These are phyloP conservation scores for Hirtodrosophila duncani DNA, from an alignment of 2,888 invertebrate genomes.

Conservation along the genomic window DNA sequence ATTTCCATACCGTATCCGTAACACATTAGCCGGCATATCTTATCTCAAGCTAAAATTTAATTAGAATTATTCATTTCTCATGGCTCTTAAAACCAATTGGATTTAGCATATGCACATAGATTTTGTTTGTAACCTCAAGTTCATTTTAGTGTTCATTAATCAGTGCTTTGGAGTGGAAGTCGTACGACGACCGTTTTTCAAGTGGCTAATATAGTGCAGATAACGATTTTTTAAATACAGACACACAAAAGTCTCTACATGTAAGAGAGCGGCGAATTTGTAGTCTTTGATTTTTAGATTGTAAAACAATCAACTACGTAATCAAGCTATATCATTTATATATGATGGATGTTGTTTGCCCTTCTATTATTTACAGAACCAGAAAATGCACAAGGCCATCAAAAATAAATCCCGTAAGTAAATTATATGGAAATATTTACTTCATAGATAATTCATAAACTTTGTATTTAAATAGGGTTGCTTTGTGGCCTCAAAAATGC, in stretches of 20 bases:
- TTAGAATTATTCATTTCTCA: slow-evolving; percentile 49
- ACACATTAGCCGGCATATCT: no score
- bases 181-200: background rate
- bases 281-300: no score
- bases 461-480: no score
- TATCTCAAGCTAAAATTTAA: slow-evolving; percentile 50
- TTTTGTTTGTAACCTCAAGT: slow-evolving; percentile 25
- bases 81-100: slow-evolving; percentile 32
- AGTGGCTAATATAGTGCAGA: background rate
- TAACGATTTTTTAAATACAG: no score
- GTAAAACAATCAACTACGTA: no score
- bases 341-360: slow-evolving; percentile 8
- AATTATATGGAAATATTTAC: slow-evolving; percentile 1
- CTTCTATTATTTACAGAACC: slow-evolving; percentile 24
- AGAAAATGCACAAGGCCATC: slow-evolving; percentile 60
- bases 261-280: no score
- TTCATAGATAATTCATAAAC: no score
- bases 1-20: no score
- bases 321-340: slow-evolving; percentile 29
- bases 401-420: slow-evolving; percentile 72
- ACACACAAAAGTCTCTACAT: no score
- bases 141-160: slow-evolving; percentile 46
- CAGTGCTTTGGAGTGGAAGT: slow-evolving; percentile 44
- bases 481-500: slow-evolving; percentile 80
- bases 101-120: no score